A percentile compares a stretch with the other conserved stretches of the same genome.
Evolutionary conservation across 2,113 vertebrate species (phyloP).

Genomic region (Thunnus maccoyii): DNA sequence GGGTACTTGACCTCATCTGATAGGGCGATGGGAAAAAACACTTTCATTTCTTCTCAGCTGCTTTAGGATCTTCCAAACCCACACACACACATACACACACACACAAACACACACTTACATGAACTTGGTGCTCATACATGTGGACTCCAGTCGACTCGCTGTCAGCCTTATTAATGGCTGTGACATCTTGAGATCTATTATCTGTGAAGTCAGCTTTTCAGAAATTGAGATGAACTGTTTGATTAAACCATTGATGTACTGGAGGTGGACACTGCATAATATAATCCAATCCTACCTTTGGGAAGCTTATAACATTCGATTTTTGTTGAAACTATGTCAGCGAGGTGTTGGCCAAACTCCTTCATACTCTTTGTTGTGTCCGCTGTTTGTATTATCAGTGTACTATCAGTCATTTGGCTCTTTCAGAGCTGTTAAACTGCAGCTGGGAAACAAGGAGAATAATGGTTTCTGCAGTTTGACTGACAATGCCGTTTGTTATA

Average conservation of each 20-base stretch:
- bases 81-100: too few species aligned
- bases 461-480: constrained; percentile 43
- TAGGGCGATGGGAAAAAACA: too few species aligned
- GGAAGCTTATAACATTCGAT: neutral
- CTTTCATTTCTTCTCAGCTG: too few species aligned
- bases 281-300: neutral
- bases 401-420: constrained; percentile 34
- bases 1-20: too few species aligned
- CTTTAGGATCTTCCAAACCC: too few species aligned
- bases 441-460: constrained; percentile 49
- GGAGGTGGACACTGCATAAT: neutral
- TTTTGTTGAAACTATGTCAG: neutral
- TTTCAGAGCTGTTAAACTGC: constrained; percentile 39
- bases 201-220: constrained; percentile 1
- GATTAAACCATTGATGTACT: neutral
- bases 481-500: constrained; percentile 60
- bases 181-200: neutral
- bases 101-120: too few species aligned
- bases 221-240: constrained; percentile 14
- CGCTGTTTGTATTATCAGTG: constrained; percentile 32
- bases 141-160: too few species aligned
- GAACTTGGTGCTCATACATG: too few species aligned
- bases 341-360: neutral
- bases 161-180: constrained; percentile 1
- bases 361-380: constrained; percentile 7